phyloP scores from a whole-genome alignment of 2,888 invertebrate species.

The Dolichomitus sp. region DNA sequence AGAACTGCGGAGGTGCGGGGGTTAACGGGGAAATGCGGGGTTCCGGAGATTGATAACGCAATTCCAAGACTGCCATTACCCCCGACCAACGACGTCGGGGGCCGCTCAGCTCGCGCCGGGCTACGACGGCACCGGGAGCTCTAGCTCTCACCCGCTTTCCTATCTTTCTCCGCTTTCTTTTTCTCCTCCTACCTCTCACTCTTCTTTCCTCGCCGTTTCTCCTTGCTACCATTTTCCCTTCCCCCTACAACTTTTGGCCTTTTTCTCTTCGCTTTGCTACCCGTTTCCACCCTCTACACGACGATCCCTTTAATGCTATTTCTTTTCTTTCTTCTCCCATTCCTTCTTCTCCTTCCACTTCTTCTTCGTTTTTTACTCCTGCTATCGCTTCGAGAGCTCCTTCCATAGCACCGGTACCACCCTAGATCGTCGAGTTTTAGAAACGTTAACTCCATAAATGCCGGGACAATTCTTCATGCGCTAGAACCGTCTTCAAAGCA shows the following conservation, averaged over 20 bases:
- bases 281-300: slow-evolving; percentile 58
- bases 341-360: slow-evolving; percentile 30
- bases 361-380: slow-evolving; percentile 61
- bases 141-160: slow-evolving; percentile 78
- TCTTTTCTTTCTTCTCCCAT: slow-evolving; percentile 60
- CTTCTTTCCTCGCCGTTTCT: slow-evolving; percentile 86
- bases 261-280: slow-evolving; percentile 74
- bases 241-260: slow-evolving; percentile 79
- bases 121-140: slow-evolving; percentile 74
- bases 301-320: slow-evolving; percentile 64
- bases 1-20: slow-evolving; percentile 69
- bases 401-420: slow-evolving; percentile 57
- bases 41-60: slow-evolving; percentile 86
- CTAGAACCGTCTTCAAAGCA: slow-evolving; percentile 57
- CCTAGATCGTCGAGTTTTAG: slow-evolving; percentile 85
- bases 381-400: slow-evolving; percentile 66
- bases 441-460: slow-evolving; percentile 86
- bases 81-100: slow-evolving; percentile 78
- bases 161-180: slow-evolving; percentile 70
- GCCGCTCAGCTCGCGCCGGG: slow-evolving; percentile 75
- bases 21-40: slow-evolving; percentile 78
- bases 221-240: slow-evolving; percentile 51
- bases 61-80: slow-evolving; percentile 86
- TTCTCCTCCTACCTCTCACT: slow-evolving; percentile 84
- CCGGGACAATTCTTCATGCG: slow-evolving; percentile 79